Base-by-base conservation (phyloP, 2,113 vertebrate species). In the Mesitornis unicolor region DNA sequence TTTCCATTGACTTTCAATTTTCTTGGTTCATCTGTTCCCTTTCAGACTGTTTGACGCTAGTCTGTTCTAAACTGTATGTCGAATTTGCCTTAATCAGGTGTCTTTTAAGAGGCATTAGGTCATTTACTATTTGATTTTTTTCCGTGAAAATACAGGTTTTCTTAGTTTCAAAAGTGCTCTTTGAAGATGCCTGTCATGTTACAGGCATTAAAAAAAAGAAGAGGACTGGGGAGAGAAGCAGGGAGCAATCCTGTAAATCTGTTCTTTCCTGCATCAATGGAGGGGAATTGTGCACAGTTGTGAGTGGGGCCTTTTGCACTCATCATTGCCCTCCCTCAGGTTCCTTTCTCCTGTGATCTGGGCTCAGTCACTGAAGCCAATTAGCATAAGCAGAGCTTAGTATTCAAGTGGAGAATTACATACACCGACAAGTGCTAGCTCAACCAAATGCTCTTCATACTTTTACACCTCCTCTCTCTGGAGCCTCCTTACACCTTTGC, bases 1-100 rank as follows among this genome's bases (percentile, higher is more conserved):
- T 94, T 96, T 92, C 85, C 79, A 83, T 69, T 95, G 93, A 96
- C 84, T 96, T 95, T 88, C 91, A 89, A 70, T 96, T 96, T 91
- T 88, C 74, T 54, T 90, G 79, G 82, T 95, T 97, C 89, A 95
- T 95, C 91, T 96, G 29, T 59, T 97, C 75, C 78, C 63, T 96
- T 95, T 97, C 89, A 95, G 70, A 95, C 61, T 3, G 0, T 91
- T 95, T 97, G 84, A 96, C 85, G 84, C 59, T 88, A 77, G 84
- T 73, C 89, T 96, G 50, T 69, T 96, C 91, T 95, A 92, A 96
- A 91, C 59, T 80, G 71, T 93, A 75, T 83, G 75, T 96, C 95
- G 89, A 91, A 83, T 97, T 93, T 61, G 16, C 84, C 93, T 96
- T 96, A 95, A 96, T 96, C 89, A 85, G 84, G 10, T 95, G 78